Evolutionary conservation across 1,140 invertebrate species (phyloP).

Genomic region (Fragariocoptes setiger): DNA sequence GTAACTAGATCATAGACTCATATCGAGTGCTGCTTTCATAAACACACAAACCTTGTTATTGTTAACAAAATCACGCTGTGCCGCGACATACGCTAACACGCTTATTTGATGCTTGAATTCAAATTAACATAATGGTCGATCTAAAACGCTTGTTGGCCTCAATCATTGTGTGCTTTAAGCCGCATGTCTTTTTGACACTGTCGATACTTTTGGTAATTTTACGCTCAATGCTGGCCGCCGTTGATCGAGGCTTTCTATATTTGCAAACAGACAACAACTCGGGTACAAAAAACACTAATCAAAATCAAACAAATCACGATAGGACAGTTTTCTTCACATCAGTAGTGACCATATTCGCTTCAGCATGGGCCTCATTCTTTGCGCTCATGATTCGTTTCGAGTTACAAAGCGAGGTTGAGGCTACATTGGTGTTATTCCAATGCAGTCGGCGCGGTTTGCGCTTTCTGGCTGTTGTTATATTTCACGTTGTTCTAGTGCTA

Average conservation of each 20-base stretch:
- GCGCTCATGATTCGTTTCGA: not conserved
- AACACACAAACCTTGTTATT: too few species aligned
- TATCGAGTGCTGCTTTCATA: too few species aligned
- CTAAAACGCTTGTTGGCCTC: not conserved
- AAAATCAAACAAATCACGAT: not conserved
- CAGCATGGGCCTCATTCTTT: not conserved
- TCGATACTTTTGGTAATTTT: not conserved
- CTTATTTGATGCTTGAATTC: too few species aligned
- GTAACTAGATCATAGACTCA: too few species aligned
- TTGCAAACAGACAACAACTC: too few species aligned
- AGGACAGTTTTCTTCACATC: not conserved
- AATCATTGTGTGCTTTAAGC: not conserved
- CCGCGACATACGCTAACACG: too few species aligned
- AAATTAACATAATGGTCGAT: not conserved
- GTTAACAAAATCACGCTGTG: too few species aligned
- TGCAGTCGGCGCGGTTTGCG: not conserved
- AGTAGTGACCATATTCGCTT: not conserved
- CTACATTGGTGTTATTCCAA: not conserved
- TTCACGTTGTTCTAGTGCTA: not conserved
- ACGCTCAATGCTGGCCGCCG: not conserved
- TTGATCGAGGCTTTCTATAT: not conserved
- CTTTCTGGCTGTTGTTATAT: not conserved
- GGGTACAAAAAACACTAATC: not conserved
- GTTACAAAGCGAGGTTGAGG: not conserved
- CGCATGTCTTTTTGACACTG: not conserved